Conservation (phyloP, 1,140 invertebrate species). For the Reticulitermes speratus region DNA sequence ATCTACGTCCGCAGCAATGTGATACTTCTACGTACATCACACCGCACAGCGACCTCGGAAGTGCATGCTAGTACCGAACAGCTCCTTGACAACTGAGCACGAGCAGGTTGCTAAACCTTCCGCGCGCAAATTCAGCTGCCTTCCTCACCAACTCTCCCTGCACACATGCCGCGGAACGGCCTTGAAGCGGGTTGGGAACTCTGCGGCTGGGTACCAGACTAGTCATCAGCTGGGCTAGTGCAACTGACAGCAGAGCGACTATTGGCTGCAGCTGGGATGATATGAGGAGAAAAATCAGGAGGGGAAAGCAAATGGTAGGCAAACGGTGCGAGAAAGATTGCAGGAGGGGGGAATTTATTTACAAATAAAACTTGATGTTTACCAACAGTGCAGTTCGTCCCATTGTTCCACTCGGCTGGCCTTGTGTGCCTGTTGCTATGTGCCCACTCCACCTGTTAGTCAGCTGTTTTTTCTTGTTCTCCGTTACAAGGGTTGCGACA, state of each 20-base stretch:
- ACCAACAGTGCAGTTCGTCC: background rate
- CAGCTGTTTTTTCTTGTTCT: background rate
- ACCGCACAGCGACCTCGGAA: no score
- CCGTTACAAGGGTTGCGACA: background rate
- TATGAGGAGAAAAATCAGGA: no score
- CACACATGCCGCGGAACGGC: background rate
- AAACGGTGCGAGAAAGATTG: no score
- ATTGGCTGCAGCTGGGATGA: background rate
- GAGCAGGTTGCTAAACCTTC: no score
- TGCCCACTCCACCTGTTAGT: conserved; percentile 6
- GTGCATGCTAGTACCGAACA: no score
- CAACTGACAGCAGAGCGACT: background rate
- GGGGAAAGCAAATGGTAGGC: no score
- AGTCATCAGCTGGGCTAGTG: background rate
- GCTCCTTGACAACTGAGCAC: no score
- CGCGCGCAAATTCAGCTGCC: background rate
- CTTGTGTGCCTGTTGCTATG: background rate
- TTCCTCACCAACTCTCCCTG: background rate
- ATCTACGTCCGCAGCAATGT: no score
- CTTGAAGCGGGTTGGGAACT: no score
- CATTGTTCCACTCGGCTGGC: no score
- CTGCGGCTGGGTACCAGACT: background rate
- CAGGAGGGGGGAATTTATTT: background rate
- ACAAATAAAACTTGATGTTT: background rate
- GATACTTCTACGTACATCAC: no score